A percentile compares a stretch with the other conserved stretches of the same genome.
Conservation (phyloP, 2,888 invertebrate genomes). For the Augiades crinisus region DNA sequence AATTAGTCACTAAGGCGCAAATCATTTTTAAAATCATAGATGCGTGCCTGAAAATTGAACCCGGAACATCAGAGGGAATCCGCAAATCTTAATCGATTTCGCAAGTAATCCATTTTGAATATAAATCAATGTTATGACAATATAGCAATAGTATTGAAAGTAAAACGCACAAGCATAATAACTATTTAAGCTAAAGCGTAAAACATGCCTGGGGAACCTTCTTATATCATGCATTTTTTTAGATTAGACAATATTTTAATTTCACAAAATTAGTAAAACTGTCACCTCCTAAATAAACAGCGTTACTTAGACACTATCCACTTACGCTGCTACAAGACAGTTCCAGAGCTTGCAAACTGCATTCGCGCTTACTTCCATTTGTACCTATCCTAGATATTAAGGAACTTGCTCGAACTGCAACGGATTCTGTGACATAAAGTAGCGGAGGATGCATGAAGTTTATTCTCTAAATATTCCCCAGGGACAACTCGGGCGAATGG, state of each 20-base stretch:
- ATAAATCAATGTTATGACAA: no score
- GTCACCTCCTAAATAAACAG: conserved; percentile 10
- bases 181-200: no score
- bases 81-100: no score
- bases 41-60: no score
- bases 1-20: no score
- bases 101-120: no score
- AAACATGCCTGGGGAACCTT: no score
- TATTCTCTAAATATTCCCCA: conserved; percentile 75
- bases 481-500: conserved; percentile 55
- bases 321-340: conserved; percentile 6
- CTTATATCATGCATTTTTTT: no score
- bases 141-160: no score
- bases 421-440: conserved; percentile 63
- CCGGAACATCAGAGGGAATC: no score
- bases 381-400: conserved; percentile 44
- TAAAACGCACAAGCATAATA: no score
- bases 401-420: conserved; percentile 55
- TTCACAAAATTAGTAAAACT: conserved; percentile 12
- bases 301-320: conserved; percentile 16
- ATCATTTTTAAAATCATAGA: no score
- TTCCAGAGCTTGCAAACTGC: conserved; percentile 14
- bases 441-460: conserved; percentile 67
- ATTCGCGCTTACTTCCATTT: conserved; percentile 23
- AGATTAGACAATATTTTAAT: neutral